These are phyloP conservation scores for Tinea semifulvella DNA, from an alignment of 2,888 invertebrate species.

Conservation along the genomic window DNA sequence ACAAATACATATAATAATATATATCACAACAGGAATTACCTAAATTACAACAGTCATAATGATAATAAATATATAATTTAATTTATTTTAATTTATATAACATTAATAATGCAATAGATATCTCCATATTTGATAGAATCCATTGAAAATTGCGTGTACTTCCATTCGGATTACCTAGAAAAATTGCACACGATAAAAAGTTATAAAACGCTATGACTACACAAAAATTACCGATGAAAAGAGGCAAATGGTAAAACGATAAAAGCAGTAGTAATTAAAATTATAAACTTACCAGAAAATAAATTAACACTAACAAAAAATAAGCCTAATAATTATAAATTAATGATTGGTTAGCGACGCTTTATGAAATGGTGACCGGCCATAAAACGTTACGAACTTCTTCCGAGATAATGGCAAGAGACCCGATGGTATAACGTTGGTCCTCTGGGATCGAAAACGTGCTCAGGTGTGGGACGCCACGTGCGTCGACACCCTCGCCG, in stretches of 20 bases:
- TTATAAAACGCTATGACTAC: neutral
- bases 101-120: conserved; percentile 40
- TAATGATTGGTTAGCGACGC: too few species aligned
- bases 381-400: too few species aligned
- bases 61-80: conserved; percentile 21
- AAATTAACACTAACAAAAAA: conserved; percentile 58
- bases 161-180: conserved; percentile 66
- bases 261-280: conserved; percentile 24
- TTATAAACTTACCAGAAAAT: conserved; percentile 45
- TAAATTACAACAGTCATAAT: conserved; percentile 49
- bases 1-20: conserved; percentile 45
- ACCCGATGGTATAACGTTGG: too few species aligned
- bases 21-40: conserved; percentile 56
- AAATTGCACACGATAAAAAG: conserved; percentile 28
- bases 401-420: too few species aligned
- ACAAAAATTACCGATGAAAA: neutral
- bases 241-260: conserved; percentile 22
- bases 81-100: conserved; percentile 29
- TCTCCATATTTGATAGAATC: conserved; percentile 48
- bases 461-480: too few species aligned
- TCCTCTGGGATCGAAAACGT: too few species aligned
- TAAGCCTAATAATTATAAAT: conserved; percentile 23
- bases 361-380: too few species aligned
- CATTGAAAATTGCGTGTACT: conserved; percentile 54
- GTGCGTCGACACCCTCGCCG: too few species aligned